A percentile compares a stretch with the other conserved stretches of the same genome.
These are phyloP conservation scores for Mandrillus leucophaeus DNA, from an alignment of 2,113 vertebrate species.

Conservation along the genomic window DNA sequence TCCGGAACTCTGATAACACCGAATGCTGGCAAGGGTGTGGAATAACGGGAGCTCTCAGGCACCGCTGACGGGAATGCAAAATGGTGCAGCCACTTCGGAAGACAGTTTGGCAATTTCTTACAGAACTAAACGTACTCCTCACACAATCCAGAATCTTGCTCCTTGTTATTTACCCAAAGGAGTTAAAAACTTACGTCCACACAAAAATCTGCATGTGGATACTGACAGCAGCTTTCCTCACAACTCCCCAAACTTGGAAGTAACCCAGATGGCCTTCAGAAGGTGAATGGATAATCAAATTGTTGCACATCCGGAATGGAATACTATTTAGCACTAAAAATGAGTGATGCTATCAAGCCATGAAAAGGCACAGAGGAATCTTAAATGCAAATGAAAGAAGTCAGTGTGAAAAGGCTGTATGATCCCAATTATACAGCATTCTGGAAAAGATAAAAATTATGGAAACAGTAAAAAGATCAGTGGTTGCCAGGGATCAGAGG, in stretches of 20 bases:
- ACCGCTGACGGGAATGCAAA: background rate
- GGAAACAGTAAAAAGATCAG: background rate
- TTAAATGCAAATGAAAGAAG: background rate
- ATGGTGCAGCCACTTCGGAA: background rate
- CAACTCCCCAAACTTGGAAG: background rate
- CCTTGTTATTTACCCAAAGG: background rate
- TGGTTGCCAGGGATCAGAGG: background rate
- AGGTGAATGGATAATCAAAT: background rate
- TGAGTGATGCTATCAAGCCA: background rate
- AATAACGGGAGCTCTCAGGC: background rate
- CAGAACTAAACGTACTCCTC: background rate
- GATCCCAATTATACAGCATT: background rate
- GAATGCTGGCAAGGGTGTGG: too few relatives aligned
- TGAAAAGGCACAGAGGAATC: background rate
- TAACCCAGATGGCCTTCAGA: background rate
- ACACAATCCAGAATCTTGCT: background rate
- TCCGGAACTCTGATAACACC: background rate
- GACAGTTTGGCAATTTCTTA: background rate
- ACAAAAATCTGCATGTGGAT: background rate
- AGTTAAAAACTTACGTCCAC: background rate
- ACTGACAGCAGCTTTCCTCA: background rate
- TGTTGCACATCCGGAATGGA: background rate
- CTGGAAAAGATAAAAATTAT: background rate
- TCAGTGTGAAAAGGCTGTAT: background rate
- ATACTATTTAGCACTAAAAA: background rate